phyloP scores from a whole-genome alignment of 64 coral and sea anemone genomes.

The Stichodactyla helianthus region DNA sequence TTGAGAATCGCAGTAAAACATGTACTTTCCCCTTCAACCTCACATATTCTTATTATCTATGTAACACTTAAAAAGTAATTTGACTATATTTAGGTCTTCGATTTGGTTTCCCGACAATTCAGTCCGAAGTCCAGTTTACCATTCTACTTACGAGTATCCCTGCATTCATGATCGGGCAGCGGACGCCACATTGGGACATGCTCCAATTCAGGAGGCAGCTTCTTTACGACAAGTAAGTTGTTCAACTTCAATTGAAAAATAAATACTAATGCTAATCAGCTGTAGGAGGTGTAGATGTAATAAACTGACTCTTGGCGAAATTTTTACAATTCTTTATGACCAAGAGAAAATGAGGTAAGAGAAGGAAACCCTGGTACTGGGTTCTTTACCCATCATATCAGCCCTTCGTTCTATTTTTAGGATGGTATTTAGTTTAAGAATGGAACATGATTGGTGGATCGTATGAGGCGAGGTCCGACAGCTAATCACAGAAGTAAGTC shows the following conservation, averaged over 20 bases:
- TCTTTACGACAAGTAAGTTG: constrained; percentile 3
- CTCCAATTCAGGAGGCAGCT: neutral
- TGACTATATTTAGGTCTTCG: constrained; percentile 34
- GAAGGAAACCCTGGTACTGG: too few relatives aligned
- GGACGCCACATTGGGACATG: neutral
- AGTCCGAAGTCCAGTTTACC: constrained; percentile 50
- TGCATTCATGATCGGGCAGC: neutral
- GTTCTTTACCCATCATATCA: too few relatives aligned
- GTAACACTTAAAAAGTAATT: neutral
- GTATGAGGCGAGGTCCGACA: too few relatives aligned
- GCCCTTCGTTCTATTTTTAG: too few relatives aligned
- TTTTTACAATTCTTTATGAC: too few relatives aligned
- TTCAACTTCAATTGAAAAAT: neutral
- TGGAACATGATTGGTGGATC: too few relatives aligned
- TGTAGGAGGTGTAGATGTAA: too few relatives aligned
- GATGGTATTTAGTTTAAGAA: too few relatives aligned
- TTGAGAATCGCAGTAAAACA: too few relatives aligned
- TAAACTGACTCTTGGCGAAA: too few relatives aligned
- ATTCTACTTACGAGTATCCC: neutral
- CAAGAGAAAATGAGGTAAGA: too few relatives aligned
- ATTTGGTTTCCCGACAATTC: constrained; percentile 75
- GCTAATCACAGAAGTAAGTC: too few relatives aligned
- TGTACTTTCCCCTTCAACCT: neutral
- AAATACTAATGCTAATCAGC: neutral
- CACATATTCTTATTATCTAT: neutral